Evolutionary conservation across 2,113 vertebrate genomes (phyloP).

Genomic region (Eurystomus gularis): DNA sequence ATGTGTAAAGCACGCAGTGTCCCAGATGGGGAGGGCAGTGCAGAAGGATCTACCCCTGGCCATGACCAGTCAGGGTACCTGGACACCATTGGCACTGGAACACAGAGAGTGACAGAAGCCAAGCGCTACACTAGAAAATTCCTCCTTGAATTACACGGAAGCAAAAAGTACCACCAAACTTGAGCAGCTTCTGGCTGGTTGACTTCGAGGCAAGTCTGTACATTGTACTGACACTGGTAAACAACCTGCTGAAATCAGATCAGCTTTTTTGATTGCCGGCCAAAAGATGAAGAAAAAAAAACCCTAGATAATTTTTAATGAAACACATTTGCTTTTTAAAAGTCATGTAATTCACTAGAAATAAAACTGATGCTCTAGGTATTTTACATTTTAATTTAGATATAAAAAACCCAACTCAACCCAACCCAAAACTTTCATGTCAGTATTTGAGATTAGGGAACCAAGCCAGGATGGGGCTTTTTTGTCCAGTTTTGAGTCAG

Average conservation of each 20-base stretch:
- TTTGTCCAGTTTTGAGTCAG: neutral
- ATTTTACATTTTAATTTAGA: neutral
- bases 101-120: neutral
- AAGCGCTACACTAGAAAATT: neutral
- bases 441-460: neutral
- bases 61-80: fast-evolving
- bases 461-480: neutral
- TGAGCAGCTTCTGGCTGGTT: neutral
- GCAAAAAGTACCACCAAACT: neutral
- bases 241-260: neutral
- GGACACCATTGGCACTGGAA: neutral
- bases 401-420: neutral
- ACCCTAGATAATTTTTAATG: neutral
- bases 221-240: neutral
- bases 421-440: neutral
- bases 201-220: neutral
- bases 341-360: neutral
- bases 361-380: neutral
- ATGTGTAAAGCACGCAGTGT: neutral
- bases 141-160: neutral
- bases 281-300: neutral
- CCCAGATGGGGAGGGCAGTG: neutral
- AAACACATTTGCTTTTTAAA: neutral
- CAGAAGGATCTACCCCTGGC: neutral
- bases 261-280: neutral